These are phyloP conservation scores for Telmatochromis bifrenatus DNA, from an alignment of 2,113 vertebrate species.

Conservation along the genomic window DNA sequence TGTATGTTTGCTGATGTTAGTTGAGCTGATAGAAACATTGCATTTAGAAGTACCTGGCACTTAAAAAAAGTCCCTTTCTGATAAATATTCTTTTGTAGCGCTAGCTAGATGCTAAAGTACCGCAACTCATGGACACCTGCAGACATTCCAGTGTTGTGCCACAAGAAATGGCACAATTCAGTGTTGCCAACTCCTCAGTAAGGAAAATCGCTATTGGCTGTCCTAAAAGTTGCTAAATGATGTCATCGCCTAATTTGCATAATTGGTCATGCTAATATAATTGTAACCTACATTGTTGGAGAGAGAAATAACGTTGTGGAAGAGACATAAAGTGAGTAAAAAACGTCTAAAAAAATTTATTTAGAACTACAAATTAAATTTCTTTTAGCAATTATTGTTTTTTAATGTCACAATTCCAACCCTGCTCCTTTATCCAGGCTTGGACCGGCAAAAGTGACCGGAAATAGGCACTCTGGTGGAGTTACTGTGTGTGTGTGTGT, in stretches of 20 bases:
- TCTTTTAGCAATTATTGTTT: too few relatives aligned
- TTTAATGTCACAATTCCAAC: too few relatives aligned
- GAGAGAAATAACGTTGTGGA: fast-evolving
- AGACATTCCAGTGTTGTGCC: background rate
- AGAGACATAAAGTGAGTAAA: too few relatives aligned
- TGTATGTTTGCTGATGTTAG: background rate
- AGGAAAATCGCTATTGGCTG: too few relatives aligned
- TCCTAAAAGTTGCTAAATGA: fast-evolving
- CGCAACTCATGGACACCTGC: background rate
- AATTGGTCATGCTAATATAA: too few relatives aligned
- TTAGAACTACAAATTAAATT: too few relatives aligned
- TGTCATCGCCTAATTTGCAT: too few relatives aligned
- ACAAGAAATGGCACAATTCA: background rate
- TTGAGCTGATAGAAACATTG: background rate
- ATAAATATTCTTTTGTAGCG: background rate
- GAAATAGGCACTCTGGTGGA: too few relatives aligned
- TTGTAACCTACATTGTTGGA: too few relatives aligned
- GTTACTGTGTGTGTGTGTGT: too few relatives aligned
- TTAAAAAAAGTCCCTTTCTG: background rate
- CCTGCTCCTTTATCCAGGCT: fast-evolving
- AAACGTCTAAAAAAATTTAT: too few relatives aligned
- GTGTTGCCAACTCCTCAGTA: too few relatives aligned
- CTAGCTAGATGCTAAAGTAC: background rate
- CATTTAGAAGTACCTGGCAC: background rate
- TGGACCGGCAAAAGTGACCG: fast-evolving